Conservation (phyloP, 2,113 vertebrate species). For the Podilymbus podiceps region DNA sequence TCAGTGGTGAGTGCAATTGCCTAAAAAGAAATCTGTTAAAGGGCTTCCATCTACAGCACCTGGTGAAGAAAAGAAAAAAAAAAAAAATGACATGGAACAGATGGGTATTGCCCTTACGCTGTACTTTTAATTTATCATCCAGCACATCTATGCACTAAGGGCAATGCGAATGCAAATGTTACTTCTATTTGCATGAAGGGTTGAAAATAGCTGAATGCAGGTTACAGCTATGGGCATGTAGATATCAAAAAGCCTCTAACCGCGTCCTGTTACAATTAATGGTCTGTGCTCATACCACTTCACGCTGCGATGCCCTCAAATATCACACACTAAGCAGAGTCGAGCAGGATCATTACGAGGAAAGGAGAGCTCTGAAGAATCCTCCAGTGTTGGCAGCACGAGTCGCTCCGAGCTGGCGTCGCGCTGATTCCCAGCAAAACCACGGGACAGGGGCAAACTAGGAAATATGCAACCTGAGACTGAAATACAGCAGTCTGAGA, state of each 20-base stretch:
- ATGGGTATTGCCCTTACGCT: background rate
- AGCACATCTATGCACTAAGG: background rate
- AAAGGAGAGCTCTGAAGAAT: background rate
- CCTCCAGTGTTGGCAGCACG: background rate
- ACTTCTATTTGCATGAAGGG: conserved; percentile 7
- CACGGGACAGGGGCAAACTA: accelerated
- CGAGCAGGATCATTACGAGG: background rate
- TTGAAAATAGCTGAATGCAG: conserved; percentile 46
- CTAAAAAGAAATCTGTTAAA: background rate
- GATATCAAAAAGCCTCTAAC: background rate
- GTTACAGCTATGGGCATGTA: background rate
- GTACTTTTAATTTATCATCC: background rate
- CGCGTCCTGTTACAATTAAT: conserved; percentile 36
- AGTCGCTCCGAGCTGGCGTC: accelerated
- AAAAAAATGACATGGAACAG: background rate
- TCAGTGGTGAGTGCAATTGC: background rate
- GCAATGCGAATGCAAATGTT: conserved; percentile 39
- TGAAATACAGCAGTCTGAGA: background rate
- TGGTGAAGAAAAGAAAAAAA: background rate
- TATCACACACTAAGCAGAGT: conserved; percentile 16
- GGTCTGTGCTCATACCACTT: background rate
- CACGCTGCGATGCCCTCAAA: conserved; percentile 8
- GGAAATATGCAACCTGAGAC: background rate
- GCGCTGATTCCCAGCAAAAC: background rate
- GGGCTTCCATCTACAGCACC: background rate